phyloP scores from a whole-genome alignment of 2,113 vertebrate genomes.

The Hippopotamus amphibius region DNA sequence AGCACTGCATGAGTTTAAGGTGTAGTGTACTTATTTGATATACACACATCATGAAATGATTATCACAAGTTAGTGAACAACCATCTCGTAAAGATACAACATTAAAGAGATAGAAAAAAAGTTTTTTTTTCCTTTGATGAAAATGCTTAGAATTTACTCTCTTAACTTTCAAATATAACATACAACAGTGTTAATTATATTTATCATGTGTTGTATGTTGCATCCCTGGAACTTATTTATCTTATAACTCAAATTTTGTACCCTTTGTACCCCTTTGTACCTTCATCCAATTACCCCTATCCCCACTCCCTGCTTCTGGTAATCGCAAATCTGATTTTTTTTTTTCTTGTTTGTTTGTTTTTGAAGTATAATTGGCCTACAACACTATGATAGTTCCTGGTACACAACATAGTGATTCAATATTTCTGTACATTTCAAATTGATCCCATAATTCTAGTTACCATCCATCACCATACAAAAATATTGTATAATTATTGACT shows the following conservation, averaged over 20 bases:
- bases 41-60: neutral
- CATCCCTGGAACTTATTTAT: neutral
- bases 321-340: neutral
- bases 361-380: neutral
- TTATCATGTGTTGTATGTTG: neutral
- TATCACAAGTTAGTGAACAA: neutral
- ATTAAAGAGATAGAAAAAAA: neutral
- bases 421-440: neutral
- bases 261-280: neutral
- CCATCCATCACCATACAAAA: neutral
- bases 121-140: neutral
- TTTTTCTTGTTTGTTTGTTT: neutral
- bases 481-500: neutral
- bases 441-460: neutral
- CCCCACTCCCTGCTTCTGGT: neutral
- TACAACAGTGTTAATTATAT: neutral
- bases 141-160: neutral
- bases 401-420: neutral
- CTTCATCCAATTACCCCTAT: neutral
- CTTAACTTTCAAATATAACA: neutral
- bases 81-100: neutral
- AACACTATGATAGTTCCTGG: neutral
- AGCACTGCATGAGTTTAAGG: neutral
- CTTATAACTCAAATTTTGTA: neutral
- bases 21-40: neutral